Conservation (phyloP, 2,113 vertebrate species). For the Nymphicus hollandicus region DNA sequence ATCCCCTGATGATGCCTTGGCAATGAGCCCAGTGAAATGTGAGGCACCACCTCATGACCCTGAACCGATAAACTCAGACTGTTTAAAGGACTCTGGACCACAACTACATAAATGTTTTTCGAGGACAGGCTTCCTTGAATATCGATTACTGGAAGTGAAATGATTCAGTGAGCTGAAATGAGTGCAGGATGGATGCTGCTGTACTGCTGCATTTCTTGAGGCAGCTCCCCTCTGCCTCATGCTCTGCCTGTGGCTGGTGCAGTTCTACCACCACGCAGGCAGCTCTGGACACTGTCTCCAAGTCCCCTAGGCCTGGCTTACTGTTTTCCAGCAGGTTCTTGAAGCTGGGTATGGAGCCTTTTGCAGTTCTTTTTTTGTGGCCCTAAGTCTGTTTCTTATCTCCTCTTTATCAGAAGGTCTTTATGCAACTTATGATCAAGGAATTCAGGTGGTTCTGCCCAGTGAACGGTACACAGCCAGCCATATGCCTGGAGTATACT, state of each 20-base stretch:
- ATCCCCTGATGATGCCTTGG: neutral
- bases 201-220: neutral
- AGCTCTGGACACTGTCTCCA: neutral
- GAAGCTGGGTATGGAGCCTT: neutral
- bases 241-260: neutral
- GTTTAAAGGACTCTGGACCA: neutral
- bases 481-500: too few relatives aligned
- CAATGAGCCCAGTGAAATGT: neutral
- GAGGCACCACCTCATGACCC: neutral
- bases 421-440: fast-evolving
- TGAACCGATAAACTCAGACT: neutral
- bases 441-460: neutral
- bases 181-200: neutral
- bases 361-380: neutral
- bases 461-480: neutral
- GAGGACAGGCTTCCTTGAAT: neutral
- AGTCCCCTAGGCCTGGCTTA: neutral
- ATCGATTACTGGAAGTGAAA: neutral
- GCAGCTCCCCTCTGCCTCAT: neutral
- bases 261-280: neutral
- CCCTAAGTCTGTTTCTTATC: neutral
- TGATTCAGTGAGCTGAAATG: neutral
- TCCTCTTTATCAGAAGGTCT: neutral
- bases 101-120: neutral
- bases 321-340: neutral